These are phyloP conservation scores for Pentalonia nigronervosa DNA, from an alignment of 1,140 invertebrate species.

Conservation along the genomic window DNA sequence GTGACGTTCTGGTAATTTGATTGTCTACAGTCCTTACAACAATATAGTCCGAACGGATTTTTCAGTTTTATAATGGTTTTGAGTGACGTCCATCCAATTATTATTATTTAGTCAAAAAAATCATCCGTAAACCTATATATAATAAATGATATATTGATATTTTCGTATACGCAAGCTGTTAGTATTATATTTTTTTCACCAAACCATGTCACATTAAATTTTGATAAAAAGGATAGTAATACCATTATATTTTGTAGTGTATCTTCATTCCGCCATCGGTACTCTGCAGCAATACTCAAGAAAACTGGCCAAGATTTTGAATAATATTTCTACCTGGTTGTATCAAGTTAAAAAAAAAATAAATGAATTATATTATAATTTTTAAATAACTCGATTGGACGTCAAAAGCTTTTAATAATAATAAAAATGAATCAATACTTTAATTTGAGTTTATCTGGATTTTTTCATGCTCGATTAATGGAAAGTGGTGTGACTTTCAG, in stretches of 20 bases:
- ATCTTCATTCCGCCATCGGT: background rate
- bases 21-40: background rate
- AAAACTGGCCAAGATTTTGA: background rate
- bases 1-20: background rate
- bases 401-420: background rate
- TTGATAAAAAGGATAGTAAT: background rate
- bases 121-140: background rate
- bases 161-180: background rate
- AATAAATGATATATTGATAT: background rate
- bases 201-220: background rate
- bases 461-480: background rate
- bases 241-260: background rate
- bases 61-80: background rate
- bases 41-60: background rate
- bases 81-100: conserved; percentile 22
- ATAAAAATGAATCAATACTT: background rate
- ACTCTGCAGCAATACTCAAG: background rate
- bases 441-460: background rate
- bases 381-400: background rate
- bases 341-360: background rate
- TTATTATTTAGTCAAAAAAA: background rate
- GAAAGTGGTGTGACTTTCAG: background rate
- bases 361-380: background rate
- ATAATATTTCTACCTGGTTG: background rate
- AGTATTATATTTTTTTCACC: background rate